Conservation (phyloP, 2,113 vertebrate species). For the Ploceus nigricollis region DNA sequence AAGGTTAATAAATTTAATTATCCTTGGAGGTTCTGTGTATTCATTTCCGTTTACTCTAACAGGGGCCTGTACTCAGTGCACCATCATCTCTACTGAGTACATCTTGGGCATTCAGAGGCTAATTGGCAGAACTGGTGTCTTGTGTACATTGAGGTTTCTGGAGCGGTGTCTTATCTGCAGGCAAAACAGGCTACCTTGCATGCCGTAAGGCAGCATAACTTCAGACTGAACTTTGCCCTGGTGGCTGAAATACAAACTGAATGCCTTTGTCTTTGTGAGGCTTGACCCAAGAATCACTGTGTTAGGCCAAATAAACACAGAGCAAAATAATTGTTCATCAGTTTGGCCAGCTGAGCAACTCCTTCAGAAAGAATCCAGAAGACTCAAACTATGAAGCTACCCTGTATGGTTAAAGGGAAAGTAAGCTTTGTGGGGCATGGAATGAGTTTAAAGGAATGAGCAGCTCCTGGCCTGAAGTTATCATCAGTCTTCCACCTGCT, state of each 20-base stretch:
- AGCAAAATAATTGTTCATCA: neutral
- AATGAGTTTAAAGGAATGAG: neutral
- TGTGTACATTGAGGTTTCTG: neutral
- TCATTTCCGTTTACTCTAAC: neutral
- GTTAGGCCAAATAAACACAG: neutral
- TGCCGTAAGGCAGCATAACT: neutral
- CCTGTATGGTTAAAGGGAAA: neutral
- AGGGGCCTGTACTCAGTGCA: neutral
- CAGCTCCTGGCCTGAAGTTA: neutral
- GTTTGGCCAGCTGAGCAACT: neutral
- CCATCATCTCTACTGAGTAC: neutral
- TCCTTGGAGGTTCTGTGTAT: neutral
- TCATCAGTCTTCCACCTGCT: neutral
- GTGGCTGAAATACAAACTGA: neutral
- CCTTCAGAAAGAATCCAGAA: neutral
- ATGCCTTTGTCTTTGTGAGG: neutral
- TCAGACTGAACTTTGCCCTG: neutral
- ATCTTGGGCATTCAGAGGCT: neutral
- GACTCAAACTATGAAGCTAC: neutral
- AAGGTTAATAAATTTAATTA: neutral
- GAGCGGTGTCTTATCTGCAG: rapidly evolving
- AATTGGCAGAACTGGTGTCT: neutral
- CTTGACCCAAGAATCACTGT: neutral
- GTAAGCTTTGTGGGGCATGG: neutral
- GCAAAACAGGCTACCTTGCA: neutral